Evolutionary conservation across 2,888 invertebrate species (phyloP).

Genomic region (Catocala fraxini): DNA sequence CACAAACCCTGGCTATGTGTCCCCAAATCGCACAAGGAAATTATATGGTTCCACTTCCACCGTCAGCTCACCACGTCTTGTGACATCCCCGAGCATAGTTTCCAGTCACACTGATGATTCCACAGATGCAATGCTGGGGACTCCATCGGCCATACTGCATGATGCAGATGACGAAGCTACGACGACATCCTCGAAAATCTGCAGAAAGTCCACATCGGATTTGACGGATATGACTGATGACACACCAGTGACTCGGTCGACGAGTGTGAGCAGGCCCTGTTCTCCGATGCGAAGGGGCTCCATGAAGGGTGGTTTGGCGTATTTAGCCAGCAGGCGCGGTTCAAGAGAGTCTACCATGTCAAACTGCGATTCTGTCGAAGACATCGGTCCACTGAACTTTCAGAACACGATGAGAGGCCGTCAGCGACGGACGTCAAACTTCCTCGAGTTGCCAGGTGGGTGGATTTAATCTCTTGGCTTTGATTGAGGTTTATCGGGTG

Average conservation of each 20-base stretch:
- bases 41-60: slow-evolving; percentile 81
- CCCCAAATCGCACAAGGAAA: slow-evolving; percentile 80
- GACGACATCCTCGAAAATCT: slow-evolving; percentile 82
- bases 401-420: slow-evolving; percentile 92
- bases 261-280: slow-evolving; percentile 88
- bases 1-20: slow-evolving; percentile 89
- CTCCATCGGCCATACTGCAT: slow-evolving; percentile 75
- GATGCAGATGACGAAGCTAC: slow-evolving; percentile 83
- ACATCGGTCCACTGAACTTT: slow-evolving; percentile 93
- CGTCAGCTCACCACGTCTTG: slow-evolving; percentile 78
- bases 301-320: slow-evolving; percentile 91
- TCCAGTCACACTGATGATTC: slow-evolving; percentile 84
- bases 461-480: slow-evolving; percentile 32
- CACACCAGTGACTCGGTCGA: slow-evolving; percentile 88
- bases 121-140: slow-evolving; percentile 76
- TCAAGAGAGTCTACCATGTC: slow-evolving; percentile 93
- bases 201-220: slow-evolving; percentile 93
- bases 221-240: slow-evolving; percentile 89
- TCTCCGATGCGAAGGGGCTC: slow-evolving; percentile 91
- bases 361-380: slow-evolving; percentile 90
- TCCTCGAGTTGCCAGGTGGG: slow-evolving; percentile 94
- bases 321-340: slow-evolving; percentile 95
- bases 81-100: slow-evolving; percentile 81
- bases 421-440: slow-evolving; percentile 94
- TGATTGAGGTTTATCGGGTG: slow-evolving; percentile 19